A percentile compares a stretch with the other conserved stretches of the same genome.
Evolutionary conservation across 2,888 invertebrate genomes (phyloP).

Genomic region (Dryobota labecula): DNA sequence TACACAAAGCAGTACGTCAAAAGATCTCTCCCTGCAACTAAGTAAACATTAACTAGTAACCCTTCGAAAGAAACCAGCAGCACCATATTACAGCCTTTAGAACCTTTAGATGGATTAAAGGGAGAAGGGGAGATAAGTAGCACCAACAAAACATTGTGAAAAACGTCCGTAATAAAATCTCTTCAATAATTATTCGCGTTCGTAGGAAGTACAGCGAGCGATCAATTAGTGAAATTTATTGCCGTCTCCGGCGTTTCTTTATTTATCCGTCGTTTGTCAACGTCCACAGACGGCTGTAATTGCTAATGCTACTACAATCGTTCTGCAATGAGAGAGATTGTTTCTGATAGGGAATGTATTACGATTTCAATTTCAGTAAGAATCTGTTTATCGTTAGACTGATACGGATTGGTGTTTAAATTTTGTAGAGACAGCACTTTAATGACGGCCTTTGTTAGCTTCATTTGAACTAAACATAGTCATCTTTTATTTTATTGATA

Average conservation of each 20-base stretch:
- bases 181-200: constrained; percentile 46
- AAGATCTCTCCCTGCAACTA: not conserved
- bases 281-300: constrained; percentile 63
- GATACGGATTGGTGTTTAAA: not conserved
- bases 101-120: too few species aligned
- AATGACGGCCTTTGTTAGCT: too few species aligned
- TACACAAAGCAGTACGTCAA: not conserved
- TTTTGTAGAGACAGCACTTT: too few species aligned
- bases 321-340: constrained; percentile 22
- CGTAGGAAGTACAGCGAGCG: constrained; percentile 35
- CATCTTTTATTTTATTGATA: too few species aligned
- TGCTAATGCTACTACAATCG: constrained; percentile 53
- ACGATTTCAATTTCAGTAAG: constrained; percentile 6
- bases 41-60: not conserved
- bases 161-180: constrained; percentile 11
- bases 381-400: not conserved
- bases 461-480: too few species aligned
- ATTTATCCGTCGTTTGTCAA: constrained; percentile 73
- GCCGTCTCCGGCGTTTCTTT: constrained; percentile 68
- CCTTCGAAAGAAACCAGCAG: not conserved
- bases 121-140: not conserved
- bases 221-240: constrained; percentile 66
- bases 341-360: constrained; percentile 14
- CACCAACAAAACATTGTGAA: constrained; percentile 9
- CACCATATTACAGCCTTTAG: not conserved